Base-by-base conservation (phyloP, 2,113 vertebrate genomes). In the Rhagologus leucostigma region DNA sequence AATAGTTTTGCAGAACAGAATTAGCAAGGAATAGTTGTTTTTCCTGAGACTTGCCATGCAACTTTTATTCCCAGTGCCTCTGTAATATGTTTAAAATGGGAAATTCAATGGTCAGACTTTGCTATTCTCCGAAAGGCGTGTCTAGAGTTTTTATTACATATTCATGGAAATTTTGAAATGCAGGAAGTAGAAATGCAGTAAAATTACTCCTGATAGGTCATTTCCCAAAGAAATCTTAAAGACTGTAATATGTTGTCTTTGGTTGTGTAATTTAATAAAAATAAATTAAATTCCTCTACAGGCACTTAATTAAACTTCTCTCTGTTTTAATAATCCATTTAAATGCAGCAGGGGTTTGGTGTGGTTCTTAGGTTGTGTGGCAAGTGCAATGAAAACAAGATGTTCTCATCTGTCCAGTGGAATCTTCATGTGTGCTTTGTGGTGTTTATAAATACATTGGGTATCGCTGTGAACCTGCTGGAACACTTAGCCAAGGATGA, bases 151-250 rank as follows among this genome's bases (percentile, higher is more conserved):
- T 95, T 89, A 88, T 90, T 92, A 74, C 63, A 32, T 90, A 65
- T 87, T 94, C 53, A 70, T 83, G 79, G 82, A 47, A 62, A 79
- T 95, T 96, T 90, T 95, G 94, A 96, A 97, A 97, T 95, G 68
- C 87, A 94, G 96, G 95, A 96, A 94, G 78, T 80, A 93, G 75
- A 93, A 90, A 77, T 90, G 92, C 88, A 94, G 50, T 96, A 78
- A 93, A 96, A 96, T 90, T 93, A 84, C 71, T 78, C 77, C 79
- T 88, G 92, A 96, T 96, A 78, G 90, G 96, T 95, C 79, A 96
- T 93, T 96, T 97, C 95, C 96, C 88, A 93, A 82, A 96, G 76
- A 95, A 95, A 90, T 90, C 37, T 65, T 89, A 39, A 24, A 90
- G 83, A 52, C 64, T 49, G 67, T 79, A 97, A 83, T 87, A 77